phyloP scores from a whole-genome alignment of 1,140 invertebrate genomes.

The Trissolcus basalis region DNA sequence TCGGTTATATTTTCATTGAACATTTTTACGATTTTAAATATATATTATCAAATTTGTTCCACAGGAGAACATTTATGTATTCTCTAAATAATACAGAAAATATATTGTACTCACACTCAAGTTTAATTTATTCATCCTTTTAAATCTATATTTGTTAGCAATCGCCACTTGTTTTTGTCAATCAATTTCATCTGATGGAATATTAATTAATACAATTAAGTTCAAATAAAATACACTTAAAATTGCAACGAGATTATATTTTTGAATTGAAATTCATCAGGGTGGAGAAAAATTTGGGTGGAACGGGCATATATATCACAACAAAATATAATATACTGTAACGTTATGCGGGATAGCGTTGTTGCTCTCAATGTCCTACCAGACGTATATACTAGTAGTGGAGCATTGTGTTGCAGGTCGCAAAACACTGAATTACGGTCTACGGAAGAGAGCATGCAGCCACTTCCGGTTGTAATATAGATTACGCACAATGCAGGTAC shows the following conservation, averaged over 20 bases:
- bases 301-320: slow-evolving; percentile 35
- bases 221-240: no score
- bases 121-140: no score
- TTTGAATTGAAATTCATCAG: slow-evolving; percentile 10
- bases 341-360: slow-evolving; percentile 61
- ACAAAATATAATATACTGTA: slow-evolving; percentile 62
- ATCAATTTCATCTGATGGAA: no score
- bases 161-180: no score
- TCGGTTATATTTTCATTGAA: background rate
- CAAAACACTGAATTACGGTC: slow-evolving; percentile 74
- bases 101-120: no score
- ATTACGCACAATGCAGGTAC: slow-evolving; percentile 74
- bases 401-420: slow-evolving; percentile 64
- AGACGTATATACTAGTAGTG: slow-evolving; percentile 54
- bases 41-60: background rate
- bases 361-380: slow-evolving; percentile 52
- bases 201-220: no score
- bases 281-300: slow-evolving; percentile 37
- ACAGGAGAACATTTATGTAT: no score
- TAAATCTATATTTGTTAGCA: no score
- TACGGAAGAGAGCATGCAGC: slow-evolving; percentile 73
- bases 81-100: no score
- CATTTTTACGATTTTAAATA: background rate
- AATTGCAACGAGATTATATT: background rate
- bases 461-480: slow-evolving; percentile 76